phyloP scores from a whole-genome alignment of 2,113 vertebrate genomes.

The Sinocyclocheilus maitianheensis region DNA sequence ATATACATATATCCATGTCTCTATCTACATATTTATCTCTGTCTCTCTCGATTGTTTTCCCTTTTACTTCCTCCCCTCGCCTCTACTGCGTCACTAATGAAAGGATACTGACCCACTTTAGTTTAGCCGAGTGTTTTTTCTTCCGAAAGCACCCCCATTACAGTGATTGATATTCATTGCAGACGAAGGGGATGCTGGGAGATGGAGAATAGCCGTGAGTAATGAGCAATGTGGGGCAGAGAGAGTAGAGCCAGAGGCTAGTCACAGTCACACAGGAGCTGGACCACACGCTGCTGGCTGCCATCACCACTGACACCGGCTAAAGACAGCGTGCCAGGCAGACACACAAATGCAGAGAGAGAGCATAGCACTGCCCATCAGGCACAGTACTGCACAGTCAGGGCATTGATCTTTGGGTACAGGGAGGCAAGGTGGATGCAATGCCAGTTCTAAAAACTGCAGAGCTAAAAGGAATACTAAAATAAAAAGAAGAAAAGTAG shows the following conservation, averaged over 20 bases:
- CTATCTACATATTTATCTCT: neutral
- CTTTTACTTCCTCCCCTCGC: slow-evolving; percentile 46
- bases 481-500: neutral
- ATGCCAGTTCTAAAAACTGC: slow-evolving; percentile 22
- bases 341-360: neutral
- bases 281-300: slow-evolving; percentile 46
- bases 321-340: slow-evolving; percentile 14
- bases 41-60: slow-evolving; percentile 7
- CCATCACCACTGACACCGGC: slow-evolving; percentile 7
- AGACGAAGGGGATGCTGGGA: slow-evolving; percentile 54
- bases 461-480: neutral
- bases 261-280: slow-evolving; percentile 48
- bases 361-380: neutral
- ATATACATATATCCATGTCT: neutral
- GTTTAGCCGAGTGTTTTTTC: slow-evolving; percentile 18
- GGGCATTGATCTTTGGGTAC: neutral
- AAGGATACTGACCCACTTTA: slow-evolving; percentile 56
- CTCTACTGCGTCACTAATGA: slow-evolving; percentile 24
- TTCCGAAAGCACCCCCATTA: slow-evolving; percentile 53
- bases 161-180: slow-evolving; percentile 60
- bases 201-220: slow-evolving; percentile 64
- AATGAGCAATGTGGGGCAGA: slow-evolving; percentile 59
- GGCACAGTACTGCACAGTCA: slow-evolving; percentile 3
- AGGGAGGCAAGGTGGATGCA: slow-evolving; percentile 21
- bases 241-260: slow-evolving; percentile 57